These are phyloP conservation scores for Sinhomidia bicolor DNA, from an alignment of 2,888 invertebrate species.

Conservation along the genomic window DNA sequence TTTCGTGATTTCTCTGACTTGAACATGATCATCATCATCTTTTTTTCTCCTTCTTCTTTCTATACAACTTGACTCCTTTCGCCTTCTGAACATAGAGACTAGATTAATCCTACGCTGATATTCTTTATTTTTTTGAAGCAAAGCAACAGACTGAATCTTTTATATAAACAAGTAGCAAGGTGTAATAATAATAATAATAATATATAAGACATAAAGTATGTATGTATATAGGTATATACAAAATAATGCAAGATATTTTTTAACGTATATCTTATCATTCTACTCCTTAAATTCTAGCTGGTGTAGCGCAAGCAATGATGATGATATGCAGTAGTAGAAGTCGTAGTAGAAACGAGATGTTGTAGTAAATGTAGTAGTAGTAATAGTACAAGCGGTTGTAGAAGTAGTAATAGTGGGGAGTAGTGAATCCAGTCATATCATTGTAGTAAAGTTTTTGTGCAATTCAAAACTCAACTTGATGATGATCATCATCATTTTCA, in stretches of 20 bases:
- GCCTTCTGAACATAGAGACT: not conserved
- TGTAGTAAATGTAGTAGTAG: not conserved
- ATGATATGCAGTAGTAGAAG: not conserved
- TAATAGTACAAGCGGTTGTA: not conserved
- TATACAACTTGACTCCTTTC: not conserved
- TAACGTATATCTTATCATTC: not conserved
- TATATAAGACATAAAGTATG: too few relatives aligned
- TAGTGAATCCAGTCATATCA: constrained; percentile 1
- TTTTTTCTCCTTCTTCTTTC: not conserved
- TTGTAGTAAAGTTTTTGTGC: constrained; percentile 1
- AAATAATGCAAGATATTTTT: not conserved
- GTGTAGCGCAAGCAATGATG: not conserved
- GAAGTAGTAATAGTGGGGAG: not conserved
- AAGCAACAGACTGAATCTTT: not conserved
- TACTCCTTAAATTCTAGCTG: not conserved
- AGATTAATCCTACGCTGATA: not conserved
- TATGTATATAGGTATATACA: not conserved
- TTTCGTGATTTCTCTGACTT: not conserved
- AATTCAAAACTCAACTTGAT: not conserved
- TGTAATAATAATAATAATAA: not conserved
- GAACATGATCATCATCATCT: not conserved
- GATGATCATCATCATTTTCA: not conserved
- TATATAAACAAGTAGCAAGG: not conserved
- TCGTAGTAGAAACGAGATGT: not conserved
- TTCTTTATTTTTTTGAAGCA: not conserved